These are phyloP conservation scores for Chlorops oryzae DNA, from an alignment of 1,140 invertebrate genomes.

Conservation along the genomic window DNA sequence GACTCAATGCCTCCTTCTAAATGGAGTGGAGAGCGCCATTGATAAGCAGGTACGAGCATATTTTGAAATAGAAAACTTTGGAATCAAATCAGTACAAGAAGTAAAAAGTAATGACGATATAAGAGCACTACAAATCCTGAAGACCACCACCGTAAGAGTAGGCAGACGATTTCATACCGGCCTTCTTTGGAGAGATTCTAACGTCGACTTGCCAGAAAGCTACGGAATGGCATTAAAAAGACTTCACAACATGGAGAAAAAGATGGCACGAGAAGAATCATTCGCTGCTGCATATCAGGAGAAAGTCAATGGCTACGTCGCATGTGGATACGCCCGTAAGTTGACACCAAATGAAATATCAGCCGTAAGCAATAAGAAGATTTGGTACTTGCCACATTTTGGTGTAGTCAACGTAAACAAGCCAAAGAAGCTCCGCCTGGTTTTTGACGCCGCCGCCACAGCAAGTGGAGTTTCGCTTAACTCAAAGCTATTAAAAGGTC, in stretches of 20 bases:
- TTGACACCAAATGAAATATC: conserved; percentile 1
- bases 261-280: conserved; percentile 9
- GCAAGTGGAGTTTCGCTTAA: conserved; percentile 23
- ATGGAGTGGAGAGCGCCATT: background rate
- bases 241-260: conserved; percentile 8
- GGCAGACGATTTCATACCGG: conserved; percentile 14
- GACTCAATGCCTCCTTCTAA: background rate
- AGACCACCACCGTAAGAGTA: background rate
- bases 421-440: conserved; percentile 26
- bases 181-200: conserved; percentile 17
- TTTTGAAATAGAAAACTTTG: background rate
- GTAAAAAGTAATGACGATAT: background rate
- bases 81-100: background rate
- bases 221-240: conserved; percentile 3
- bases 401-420: conserved; percentile 26
- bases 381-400: conserved; percentile 40
- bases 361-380: background rate
- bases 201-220: conserved; percentile 8
- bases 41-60: background rate
- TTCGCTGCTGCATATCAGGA: conserved; percentile 9
- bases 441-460: conserved; percentile 29
- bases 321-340: conserved; percentile 16
- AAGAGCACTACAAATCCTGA: conserved; percentile 3
- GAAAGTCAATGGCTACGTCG: conserved; percentile 17
- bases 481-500: conserved; percentile 25